phyloP scores from a whole-genome alignment of 2,113 vertebrate species.

The Podocnemis expansa region DNA sequence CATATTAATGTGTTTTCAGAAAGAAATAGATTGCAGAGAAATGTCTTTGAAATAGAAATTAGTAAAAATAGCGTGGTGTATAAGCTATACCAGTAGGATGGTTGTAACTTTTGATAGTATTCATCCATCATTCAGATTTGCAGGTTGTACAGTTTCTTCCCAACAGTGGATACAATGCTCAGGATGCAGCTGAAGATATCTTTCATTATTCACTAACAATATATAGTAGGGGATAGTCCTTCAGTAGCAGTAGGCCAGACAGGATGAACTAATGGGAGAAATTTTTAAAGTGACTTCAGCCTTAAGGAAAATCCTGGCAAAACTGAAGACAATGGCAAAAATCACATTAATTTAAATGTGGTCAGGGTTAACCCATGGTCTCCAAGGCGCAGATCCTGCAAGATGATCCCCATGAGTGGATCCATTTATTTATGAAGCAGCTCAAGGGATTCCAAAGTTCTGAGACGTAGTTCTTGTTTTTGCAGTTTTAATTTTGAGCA shows the following conservation, averaged over 20 bases:
- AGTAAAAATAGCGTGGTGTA: not conserved
- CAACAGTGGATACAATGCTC: slow-evolving; percentile 27
- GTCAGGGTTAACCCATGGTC: not conserved
- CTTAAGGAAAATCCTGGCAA: not conserved
- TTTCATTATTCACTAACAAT: slow-evolving; percentile 37
- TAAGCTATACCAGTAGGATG: not conserved
- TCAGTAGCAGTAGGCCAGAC: slow-evolving; percentile 32
- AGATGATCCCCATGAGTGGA: not conserved
- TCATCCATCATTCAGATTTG: slow-evolving; percentile 21
- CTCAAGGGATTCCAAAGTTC: not conserved
- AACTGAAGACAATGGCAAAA: not conserved
- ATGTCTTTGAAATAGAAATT: not conserved
- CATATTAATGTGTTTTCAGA: not conserved
- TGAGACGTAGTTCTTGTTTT: not conserved
- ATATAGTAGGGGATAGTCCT: slow-evolving; percentile 51
- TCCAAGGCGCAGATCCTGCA: not conserved
- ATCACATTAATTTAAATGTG: not conserved
- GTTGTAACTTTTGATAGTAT: slow-evolving; percentile 9
- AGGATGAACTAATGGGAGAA: not conserved
- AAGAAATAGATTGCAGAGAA: not conserved
- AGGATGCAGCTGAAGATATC: slow-evolving; percentile 29
- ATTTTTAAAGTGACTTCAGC: slow-evolving; percentile 28
- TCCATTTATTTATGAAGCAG: not conserved
- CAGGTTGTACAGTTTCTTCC: slow-evolving; percentile 19
- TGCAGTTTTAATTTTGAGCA: not conserved